A percentile compares a stretch with the other conserved stretches of the same genome.
phyloP scores from a whole-genome alignment of 2,888 invertebrate genomes.

The Mylabris sibirica region DNA sequence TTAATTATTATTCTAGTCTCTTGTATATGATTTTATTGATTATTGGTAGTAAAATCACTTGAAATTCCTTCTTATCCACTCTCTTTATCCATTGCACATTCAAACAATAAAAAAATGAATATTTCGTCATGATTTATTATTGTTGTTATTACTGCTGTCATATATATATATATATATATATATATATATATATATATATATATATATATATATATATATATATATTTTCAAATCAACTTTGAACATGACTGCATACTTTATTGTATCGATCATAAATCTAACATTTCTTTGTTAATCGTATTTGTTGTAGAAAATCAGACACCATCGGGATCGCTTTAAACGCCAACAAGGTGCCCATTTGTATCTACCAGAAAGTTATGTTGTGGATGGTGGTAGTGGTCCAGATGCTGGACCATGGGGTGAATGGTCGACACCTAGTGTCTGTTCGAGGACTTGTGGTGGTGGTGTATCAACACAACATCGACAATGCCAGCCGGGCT shows the following conservation, averaged over 20 bases:
- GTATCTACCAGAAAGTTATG: conserved; percentile 75
- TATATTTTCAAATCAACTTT: conserved; percentile 10
- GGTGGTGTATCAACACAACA: conserved; percentile 90
- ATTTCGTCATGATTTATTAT: conserved; percentile 5
- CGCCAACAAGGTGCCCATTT: conserved; percentile 78
- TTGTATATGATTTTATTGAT: neutral
- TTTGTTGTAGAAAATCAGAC: conserved; percentile 63
- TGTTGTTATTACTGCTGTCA: conserved; percentile 1
- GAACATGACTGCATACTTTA: neutral
- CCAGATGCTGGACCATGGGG: conserved; percentile 77
- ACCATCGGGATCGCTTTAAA: conserved; percentile 77
- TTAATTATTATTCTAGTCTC: neutral
- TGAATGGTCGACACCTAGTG: conserved; percentile 82
- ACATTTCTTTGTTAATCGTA: neutral
- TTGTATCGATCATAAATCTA: neutral
- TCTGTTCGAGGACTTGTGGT: conserved; percentile 91
- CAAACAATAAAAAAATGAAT: neutral
- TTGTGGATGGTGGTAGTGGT: conserved; percentile 71
- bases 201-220: too few species aligned
- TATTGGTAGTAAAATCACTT: neutral
- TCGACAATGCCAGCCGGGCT: conserved; percentile 76
- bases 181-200: too few species aligned
- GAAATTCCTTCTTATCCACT: neutral
- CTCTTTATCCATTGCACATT: neutral
- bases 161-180: too few species aligned